A percentile compares a stretch with the other conserved stretches of the same genome.
phyloP scores from a whole-genome alignment of 2,888 invertebrate species.

The Leucophenga maculata region DNA sequence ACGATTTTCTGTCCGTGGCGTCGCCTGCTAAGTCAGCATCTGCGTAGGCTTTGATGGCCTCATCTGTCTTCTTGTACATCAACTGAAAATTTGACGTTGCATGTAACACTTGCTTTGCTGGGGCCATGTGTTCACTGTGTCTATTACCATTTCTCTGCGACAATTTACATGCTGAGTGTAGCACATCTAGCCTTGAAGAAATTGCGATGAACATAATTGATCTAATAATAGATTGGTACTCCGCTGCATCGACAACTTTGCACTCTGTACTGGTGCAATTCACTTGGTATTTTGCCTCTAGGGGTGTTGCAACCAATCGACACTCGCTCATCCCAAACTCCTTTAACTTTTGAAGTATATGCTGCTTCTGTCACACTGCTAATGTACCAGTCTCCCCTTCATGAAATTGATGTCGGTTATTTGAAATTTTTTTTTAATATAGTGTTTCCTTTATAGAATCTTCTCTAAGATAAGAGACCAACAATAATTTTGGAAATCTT shows the following conservation, averaged over 20 bases:
- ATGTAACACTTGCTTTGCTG: slow-evolving; percentile 21
- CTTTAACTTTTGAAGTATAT: neutral
- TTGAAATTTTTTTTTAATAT: too few relatives aligned
- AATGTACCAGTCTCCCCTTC: slow-evolving; percentile 23
- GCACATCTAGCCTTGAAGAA: slow-evolving; percentile 3
- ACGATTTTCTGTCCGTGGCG: slow-evolving; percentile 33
- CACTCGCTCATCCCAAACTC: too few relatives aligned
- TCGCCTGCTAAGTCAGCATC: slow-evolving; percentile 44
- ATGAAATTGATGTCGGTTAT: slow-evolving; percentile 23
- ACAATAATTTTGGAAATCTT: too few relatives aligned
- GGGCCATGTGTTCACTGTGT: neutral
- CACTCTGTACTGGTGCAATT: slow-evolving; percentile 17
- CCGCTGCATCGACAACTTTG: neutral
- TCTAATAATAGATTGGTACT: neutral
- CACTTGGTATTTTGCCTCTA: slow-evolving; percentile 27
- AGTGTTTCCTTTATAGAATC: too few relatives aligned
- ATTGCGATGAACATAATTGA: slow-evolving; percentile 15
- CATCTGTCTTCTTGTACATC: slow-evolving; percentile 25
- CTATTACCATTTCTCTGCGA: neutral
- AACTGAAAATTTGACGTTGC: slow-evolving; percentile 24
- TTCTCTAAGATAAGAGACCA: too few relatives aligned
- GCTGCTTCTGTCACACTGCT: slow-evolving; percentile 8
- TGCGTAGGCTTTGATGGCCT: slow-evolving; percentile 30
- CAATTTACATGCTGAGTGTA: too few relatives aligned
- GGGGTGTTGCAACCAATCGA: slow-evolving; percentile 6